These are phyloP conservation scores for Drosophila santomea DNA, from an alignment of 1,140 invertebrate genomes.

Conservation along the genomic window DNA sequence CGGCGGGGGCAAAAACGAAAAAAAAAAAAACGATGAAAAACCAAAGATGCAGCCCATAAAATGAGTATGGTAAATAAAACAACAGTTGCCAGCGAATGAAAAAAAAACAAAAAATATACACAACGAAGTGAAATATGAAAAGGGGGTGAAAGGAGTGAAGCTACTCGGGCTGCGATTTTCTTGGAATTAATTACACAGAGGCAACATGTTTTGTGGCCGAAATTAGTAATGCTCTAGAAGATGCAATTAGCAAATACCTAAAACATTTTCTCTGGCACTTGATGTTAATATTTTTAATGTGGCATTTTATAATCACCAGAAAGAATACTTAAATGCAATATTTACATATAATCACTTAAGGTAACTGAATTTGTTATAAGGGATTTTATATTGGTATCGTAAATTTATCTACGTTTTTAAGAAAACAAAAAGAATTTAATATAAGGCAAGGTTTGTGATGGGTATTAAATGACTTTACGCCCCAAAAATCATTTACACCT, in stretches of 20 bases:
- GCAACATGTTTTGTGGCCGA: background rate
- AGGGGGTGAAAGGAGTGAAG: background rate
- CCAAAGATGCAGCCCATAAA: conserved; percentile 61
- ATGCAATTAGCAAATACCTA: background rate
- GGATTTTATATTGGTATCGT: no score
- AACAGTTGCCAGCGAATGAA: conserved; percentile 42
- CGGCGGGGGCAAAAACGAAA: background rate
- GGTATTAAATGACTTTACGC: background rate
- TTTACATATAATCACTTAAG: background rate
- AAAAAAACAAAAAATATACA: background rate
- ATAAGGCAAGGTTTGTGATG: background rate
- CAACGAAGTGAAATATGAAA: conserved; percentile 22
- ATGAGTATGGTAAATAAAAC: conserved; percentile 73
- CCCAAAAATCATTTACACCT: conserved; percentile 1
- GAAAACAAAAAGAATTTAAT: no score
- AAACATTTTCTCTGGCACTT: background rate
- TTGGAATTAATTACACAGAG: background rate
- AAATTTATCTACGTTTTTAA: no score
- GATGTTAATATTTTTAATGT: background rate
- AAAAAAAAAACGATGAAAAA: conserved; percentile 11
- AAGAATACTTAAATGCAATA: background rate
- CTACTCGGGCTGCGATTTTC: background rate
- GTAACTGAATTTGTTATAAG: no score
- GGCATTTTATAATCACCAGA: background rate
- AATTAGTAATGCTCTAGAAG: background rate